These are phyloP conservation scores for Zaprionus tsacasi DNA, from an alignment of 1,140 invertebrate species.

Conservation along the genomic window DNA sequence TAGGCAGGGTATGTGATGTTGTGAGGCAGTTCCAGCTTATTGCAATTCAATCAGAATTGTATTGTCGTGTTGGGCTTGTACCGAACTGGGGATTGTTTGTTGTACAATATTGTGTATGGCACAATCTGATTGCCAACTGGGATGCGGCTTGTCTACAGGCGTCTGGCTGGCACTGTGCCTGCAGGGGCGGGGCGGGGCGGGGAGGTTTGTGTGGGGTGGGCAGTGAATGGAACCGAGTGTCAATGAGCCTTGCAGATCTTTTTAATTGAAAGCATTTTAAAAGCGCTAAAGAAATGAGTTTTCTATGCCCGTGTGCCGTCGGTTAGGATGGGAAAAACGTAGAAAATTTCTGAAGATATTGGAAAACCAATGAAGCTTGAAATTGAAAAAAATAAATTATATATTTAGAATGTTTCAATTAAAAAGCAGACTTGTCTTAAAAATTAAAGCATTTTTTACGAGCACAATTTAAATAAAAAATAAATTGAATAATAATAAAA, in stretches of 20 bases:
- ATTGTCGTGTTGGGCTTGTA: constrained; percentile 37
- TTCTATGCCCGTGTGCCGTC: not conserved
- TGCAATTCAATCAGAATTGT: constrained; percentile 53
- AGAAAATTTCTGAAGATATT: not conserved
- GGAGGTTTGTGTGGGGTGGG: too few relatives aligned
- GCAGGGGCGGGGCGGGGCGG: too few relatives aligned
- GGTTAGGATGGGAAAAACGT: not conserved
- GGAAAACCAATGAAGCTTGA: constrained; percentile 16
- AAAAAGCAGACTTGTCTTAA: not conserved
- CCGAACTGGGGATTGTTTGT: constrained; percentile 18
- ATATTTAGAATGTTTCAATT: not conserved
- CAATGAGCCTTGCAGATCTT: constrained; percentile 43
- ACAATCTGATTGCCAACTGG: constrained; percentile 29
- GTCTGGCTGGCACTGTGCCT: not conserved
- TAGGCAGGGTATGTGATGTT: not conserved
- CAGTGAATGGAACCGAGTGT: constrained; percentile 15
- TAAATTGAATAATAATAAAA: too few relatives aligned
- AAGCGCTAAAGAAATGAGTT: constrained; percentile 4
- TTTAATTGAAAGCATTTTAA: constrained; percentile 46
- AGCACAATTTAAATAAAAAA: not conserved
- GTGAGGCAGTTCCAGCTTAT: constrained; percentile 18
- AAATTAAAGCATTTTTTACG: not conserved
- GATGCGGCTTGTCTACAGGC: constrained; percentile 32
- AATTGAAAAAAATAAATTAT: constrained; percentile 4
- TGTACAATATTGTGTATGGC: constrained; percentile 2